Evolutionary conservation across 30 jellyfish, hydroid and myxozoan genomes (phyloP).

Genomic region (Thelohanellus kitauei): DNA sequence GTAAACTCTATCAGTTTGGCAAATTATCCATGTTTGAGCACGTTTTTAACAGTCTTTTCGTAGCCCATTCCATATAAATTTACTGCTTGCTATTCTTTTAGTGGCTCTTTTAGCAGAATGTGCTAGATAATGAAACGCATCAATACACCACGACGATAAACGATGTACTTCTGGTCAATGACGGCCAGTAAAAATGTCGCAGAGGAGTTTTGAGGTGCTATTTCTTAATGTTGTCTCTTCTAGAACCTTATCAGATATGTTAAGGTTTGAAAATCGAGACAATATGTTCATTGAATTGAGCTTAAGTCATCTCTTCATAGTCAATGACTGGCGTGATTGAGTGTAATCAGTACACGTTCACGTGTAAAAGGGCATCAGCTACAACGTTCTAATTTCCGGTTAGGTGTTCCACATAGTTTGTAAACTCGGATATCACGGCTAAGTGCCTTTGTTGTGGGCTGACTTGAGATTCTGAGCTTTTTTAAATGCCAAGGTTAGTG

Average conservation of each 20-base stretch:
- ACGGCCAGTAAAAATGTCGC: conserved; percentile 10
- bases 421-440: conserved; percentile 10
- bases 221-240: conserved; percentile 1
- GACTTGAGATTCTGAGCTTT: conserved; percentile 2
- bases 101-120: conserved; percentile 3
- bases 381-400: conserved; percentile 5
- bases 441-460: conserved; percentile 10
- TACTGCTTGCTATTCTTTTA: too few relatives aligned
- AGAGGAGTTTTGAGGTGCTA: conserved; percentile 2
- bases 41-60: conserved; percentile 4
- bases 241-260: conserved; percentile 1
- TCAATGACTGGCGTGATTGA: neutral
- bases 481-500: conserved; percentile 9
- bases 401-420: conserved; percentile 5
- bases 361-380: conserved; percentile 14
- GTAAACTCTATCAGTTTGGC: conserved; percentile 6
- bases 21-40: conserved; percentile 6
- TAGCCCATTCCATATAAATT: conserved; percentile 6
- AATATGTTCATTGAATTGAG: conserved; percentile 3
- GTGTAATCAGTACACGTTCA: conserved; percentile 1
- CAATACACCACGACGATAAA: too few relatives aligned
- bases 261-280: neutral
- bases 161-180: conserved; percentile 9
- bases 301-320: conserved; percentile 1
- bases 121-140: too few relatives aligned